Evolutionary conservation across 1,140 invertebrate species (phyloP), one percentile per base, ranked within the genome.

Genomic region (Euura lappo): DNA sequence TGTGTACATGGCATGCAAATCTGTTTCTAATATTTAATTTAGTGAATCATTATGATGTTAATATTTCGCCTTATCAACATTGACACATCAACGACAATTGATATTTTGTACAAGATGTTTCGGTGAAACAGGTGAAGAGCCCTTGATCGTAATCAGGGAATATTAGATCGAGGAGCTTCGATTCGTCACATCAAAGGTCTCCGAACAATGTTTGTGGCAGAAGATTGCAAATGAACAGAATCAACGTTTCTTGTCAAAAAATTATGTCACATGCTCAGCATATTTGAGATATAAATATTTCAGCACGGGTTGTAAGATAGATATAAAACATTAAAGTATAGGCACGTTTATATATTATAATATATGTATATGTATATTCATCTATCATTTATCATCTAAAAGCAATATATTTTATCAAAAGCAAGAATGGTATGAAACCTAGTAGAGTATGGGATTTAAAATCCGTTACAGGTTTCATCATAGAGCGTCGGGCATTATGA

Each of bases 241-340:
- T 60, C 13, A 60, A 60, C 51, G 8, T 28, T 60, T n/a, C 51
- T 60, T 11, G 2, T n/a, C 13, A 60, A 8, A 60, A 8, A n/a
- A 60, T 60, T 60, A 60, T 6, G 51, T 60, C 2, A 60, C 10
- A 4, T 60, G 13, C 13, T 60, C 13, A 60, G 51, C 51, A 60
- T 60, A 60, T 60, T 60, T 60, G 10, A 60, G 10, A 60, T 60
- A 60, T 60, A n/a, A 11, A 60, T 60, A 60, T 60, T 60, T n/a
- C 13, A 60, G 51, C 51, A 60, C 5, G 13, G 51, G 13, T 60
- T 60, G 13, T 28, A 60, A 8, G 51, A 60, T 60, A 60, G 51
- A 60, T 60, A 60, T 60, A 11, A 60, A 60, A 60, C 51, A 60
- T 60, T 60, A 60, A 60, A 60, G 51, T 60, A 60, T 60, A 60